A percentile compares a stretch with the other conserved stretches of the same genome.
phyloP scores from a whole-genome alignment of 1,140 invertebrate genomes.

The Helicoverpa zea region DNA sequence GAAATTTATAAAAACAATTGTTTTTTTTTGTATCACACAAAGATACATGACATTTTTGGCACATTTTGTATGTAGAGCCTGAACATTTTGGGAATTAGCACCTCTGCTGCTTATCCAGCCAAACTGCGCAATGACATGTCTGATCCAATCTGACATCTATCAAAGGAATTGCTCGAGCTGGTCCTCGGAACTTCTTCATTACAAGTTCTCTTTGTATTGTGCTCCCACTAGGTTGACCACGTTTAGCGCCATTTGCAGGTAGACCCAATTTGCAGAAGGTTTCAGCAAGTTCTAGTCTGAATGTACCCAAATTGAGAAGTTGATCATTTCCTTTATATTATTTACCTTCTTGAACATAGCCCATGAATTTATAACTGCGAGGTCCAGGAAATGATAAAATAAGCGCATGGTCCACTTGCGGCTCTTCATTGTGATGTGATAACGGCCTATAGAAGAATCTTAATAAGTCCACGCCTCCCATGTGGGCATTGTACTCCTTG shows the following conservation, averaged over 20 bases:
- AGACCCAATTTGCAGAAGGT: slow-evolving; percentile 56
- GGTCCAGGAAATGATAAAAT: slow-evolving; percentile 71
- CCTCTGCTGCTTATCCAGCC: slow-evolving; percentile 67
- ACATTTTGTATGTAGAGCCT: slow-evolving; percentile 64
- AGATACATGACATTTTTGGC: slow-evolving; percentile 69
- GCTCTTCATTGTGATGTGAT: slow-evolving; percentile 76
- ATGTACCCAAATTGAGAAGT: slow-evolving; percentile 46
- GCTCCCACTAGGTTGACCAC: slow-evolving; percentile 1
- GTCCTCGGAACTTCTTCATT: slow-evolving; percentile 65
- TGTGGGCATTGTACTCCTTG: slow-evolving; percentile 75
- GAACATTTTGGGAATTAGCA: slow-evolving; percentile 70
- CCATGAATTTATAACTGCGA: slow-evolving; percentile 65
- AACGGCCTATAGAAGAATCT: slow-evolving; percentile 75
- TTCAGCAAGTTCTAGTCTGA: slow-evolving; percentile 63
- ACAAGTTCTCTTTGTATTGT: slow-evolving; percentile 56
- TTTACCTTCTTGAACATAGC: slow-evolving; percentile 65
- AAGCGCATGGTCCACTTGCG: slow-evolving; percentile 79
- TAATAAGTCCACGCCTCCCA: slow-evolving; percentile 82
- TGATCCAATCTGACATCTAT: slow-evolving; percentile 65
- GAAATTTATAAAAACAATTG: slow-evolving; percentile 30
- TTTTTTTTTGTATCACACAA: slow-evolving; percentile 59
- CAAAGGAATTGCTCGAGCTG: slow-evolving; percentile 64
- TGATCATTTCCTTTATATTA: slow-evolving; percentile 62
- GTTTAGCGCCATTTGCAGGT: slow-evolving; percentile 2
- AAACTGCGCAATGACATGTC: slow-evolving; percentile 66